Base-by-base conservation (phyloP, 1,140 invertebrate species). In the Dinothrombium tinctorium region DNA sequence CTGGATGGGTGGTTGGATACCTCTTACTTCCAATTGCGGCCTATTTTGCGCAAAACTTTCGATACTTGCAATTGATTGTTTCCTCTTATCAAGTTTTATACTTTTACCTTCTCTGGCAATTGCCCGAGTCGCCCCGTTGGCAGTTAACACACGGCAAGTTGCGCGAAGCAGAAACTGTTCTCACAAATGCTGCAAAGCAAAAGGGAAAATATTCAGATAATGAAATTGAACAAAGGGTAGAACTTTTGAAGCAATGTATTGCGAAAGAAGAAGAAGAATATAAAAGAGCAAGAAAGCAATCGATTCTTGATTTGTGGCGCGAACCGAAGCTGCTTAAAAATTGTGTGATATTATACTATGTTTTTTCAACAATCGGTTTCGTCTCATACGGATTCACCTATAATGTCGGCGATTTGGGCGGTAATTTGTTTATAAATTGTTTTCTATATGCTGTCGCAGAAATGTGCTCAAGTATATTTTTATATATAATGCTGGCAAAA, bases 381-480 rank as follows among this genome's bases (percentile, higher is more conserved):
- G 37, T 38, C 7, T 83, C 82, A 54, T 82, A 81, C 49, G 79
- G 76, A 2, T 54, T 84, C 4, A 77, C 77, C 0, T 73, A 78
- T 65, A 77, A 76, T 50, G 72, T 74, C 2, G 71, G 69, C 22
- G 71, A 71, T 51, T 63, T 82, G 26, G 73, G 69, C 17, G 75
- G 74, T 4, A 73, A 77, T 52, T 66, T 69, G 24, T 74, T 74
- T 42, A 45, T 79, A 5, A 81, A 77, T 53, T 81, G 79, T 55
- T 56, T 74, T 0, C 69, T 81, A 43, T 70, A 69, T 14, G 76
- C 73, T 2, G 54, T 69, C 8, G 76, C 81, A 0, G 79, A 83
- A 59, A 62, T 79, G 44, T 75, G 75, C 1, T 73, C 71, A 2
- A 80, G 78, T 50, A 56, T 73, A 0, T 58, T 74, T 2, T 68